A percentile compares a stretch with the other conserved stretches of the same genome.
These are phyloP conservation scores for Tinea pellionella DNA, from an alignment of 2,888 invertebrate species.

Conservation along the genomic window DNA sequence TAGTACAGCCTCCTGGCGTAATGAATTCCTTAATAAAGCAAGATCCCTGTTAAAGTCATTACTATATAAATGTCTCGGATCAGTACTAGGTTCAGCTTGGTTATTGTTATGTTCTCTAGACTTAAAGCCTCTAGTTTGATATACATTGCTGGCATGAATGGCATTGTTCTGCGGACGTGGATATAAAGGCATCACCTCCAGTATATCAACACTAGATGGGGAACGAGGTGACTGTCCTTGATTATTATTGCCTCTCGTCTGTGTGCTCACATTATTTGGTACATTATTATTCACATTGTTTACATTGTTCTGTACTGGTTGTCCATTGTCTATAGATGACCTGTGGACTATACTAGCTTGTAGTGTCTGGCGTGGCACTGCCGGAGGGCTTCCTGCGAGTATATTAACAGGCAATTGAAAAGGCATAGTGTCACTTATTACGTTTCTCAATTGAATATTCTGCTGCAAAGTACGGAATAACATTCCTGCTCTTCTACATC, in stretches of 20 bases:
- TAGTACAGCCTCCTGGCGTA: conserved; percentile 42
- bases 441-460: conserved; percentile 78
- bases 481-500: conserved; percentile 86
- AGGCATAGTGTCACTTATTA: conserved; percentile 44
- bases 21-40: conserved; percentile 46
- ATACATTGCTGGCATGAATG: conserved; percentile 64
- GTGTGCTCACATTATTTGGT: conserved; percentile 20
- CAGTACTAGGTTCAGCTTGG: conserved; percentile 35
- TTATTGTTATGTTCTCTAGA: conserved; percentile 60
- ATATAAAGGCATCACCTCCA: conserved; percentile 66
- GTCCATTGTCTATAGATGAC: conserved; percentile 56
- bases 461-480: conserved; percentile 90
- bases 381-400: conserved; percentile 37
- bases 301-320: conserved; percentile 26
- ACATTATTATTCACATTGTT: conserved; percentile 34
- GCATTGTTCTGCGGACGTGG: conserved; percentile 43
- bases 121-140: conserved; percentile 65
- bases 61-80: conserved; percentile 44
- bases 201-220: conserved; percentile 65
- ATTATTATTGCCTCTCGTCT: conserved; percentile 17
- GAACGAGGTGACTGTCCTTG: conserved; percentile 50
- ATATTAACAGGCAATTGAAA: conserved; percentile 40
- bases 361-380: conserved; percentile 48
- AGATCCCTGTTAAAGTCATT: conserved; percentile 58
- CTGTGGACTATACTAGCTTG: conserved; percentile 56